Evolutionary conservation across 2,797 vertebrate species (phyloP).

Genomic region (Acestrorhynchus altus): DNA sequence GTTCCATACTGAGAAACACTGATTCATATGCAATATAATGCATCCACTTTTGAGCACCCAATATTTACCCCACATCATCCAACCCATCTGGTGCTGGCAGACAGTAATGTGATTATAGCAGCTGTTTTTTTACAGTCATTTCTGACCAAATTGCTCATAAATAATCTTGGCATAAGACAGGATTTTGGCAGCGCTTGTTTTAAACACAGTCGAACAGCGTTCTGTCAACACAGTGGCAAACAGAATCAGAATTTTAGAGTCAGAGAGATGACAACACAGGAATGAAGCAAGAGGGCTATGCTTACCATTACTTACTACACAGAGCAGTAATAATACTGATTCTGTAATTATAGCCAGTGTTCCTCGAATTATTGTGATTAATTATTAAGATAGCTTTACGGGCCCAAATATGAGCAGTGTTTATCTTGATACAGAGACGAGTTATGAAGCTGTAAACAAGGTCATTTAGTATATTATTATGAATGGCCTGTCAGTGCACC

Average conservation of each 20-base stretch:
- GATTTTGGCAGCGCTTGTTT: constrained; percentile 68
- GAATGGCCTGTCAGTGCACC: constrained; percentile 19
- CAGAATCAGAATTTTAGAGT: neutral
- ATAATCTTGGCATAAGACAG: constrained; percentile 77
- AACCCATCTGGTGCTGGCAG: constrained; percentile 53
- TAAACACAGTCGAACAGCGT: constrained; percentile 41
- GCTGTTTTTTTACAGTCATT: constrained; percentile 70
- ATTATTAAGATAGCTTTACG: constrained; percentile 14
- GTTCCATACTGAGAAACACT: constrained; percentile 16
- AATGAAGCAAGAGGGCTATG: no score
- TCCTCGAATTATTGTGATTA: neutral
- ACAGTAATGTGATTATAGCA: constrained; percentile 70
- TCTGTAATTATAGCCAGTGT: no score
- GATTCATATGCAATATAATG: constrained; percentile 34
- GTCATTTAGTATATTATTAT: constrained; percentile 29
- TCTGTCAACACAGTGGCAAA: constrained; percentile 44
- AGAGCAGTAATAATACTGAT: no score
- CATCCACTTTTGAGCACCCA: constrained; percentile 27
- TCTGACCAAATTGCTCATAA: constrained; percentile 74
- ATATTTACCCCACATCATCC: constrained; percentile 25
- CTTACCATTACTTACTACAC: no score
- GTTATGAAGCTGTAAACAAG: constrained; percentile 42
- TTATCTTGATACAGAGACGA: constrained; percentile 30
- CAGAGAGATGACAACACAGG: neutral
- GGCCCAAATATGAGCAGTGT: constrained; percentile 13